Evolutionary conservation across 2,888 invertebrate species (phyloP), one percentile per base, ranked within the genome.

Genomic region (Andrena praecox): DNA sequence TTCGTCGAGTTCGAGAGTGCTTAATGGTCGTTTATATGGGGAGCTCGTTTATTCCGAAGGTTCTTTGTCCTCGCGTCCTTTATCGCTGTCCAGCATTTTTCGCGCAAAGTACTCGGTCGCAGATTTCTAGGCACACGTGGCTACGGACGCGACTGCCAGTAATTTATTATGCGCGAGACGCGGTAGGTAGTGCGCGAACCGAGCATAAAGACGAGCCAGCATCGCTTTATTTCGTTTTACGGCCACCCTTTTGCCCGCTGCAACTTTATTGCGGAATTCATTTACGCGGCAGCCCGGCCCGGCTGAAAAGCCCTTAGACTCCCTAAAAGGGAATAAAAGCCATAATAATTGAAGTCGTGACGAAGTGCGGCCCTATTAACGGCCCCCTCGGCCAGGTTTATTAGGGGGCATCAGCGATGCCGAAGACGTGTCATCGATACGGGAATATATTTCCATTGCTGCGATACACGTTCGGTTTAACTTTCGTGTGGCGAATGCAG

Each of bases 251-350:
- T 84, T 79, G 72, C 54, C 42, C 60, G 69, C 35, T 76, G 78
- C 77, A 67, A 80, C 85, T 85, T 84, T 85, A 83, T 79, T 76
- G 84, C 76, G 79, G 70, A 84, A 83, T 84, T 83, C 74, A 84
- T 84, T 84, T 84, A 73, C 79, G 54, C 52, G n/a, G 56, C 35
- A 62, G 10, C 33, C 27, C 60, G 56, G 10, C n/a, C 27, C 35
- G 12, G 27, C 62, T 50, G 35, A 48, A 33, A 60, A 63, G 35
- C 64, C 59, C 74, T 52, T 33, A 27, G 52, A 50, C 31, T 10
- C 20, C 29, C 67, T 71, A 42, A 81, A 81, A 80, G 69, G 74
- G 52, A 20, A 33, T 62, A 74, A 66, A 74, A 74, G 66, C 69
- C 56, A 35, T 68, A 54, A 74, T 81, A 80, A 81, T 81, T 74